Evolutionary conservation across 2,888 invertebrate species (phyloP).

Genomic region (Hybos culiciformis): DNA sequence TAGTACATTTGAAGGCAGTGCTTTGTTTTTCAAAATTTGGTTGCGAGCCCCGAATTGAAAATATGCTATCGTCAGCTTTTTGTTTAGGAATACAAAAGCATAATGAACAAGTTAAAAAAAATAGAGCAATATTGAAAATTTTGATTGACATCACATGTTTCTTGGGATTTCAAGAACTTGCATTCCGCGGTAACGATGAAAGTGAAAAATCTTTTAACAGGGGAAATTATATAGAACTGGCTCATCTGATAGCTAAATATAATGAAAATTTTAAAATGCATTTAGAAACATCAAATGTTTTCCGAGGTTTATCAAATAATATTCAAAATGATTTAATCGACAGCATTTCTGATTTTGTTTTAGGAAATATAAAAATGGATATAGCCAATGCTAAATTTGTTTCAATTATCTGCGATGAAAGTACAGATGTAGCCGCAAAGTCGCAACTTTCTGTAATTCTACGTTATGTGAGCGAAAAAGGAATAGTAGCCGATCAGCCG

Average conservation of each 20-base stretch:
- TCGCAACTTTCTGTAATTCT: constrained; percentile 15
- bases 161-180: constrained; percentile 14
- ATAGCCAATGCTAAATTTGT: constrained; percentile 16
- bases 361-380: constrained; percentile 15
- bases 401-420: constrained; percentile 17
- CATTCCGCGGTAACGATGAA: constrained; percentile 13
- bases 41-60: constrained; percentile 1
- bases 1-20: background rate
- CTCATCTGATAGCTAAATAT: constrained; percentile 15
- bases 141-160: constrained; percentile 14
- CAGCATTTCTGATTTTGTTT: constrained; percentile 12
- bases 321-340: constrained; percentile 21
- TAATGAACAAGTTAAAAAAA: constrained; percentile 17
- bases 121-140: constrained; percentile 15
- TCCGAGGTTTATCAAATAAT: constrained; percentile 16
- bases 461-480: constrained; percentile 11
- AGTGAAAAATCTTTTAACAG: constrained; percentile 13
- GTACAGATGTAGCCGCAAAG: constrained; percentile 11
- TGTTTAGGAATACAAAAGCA: constrained; percentile 6
- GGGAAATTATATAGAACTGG: constrained; percentile 15
- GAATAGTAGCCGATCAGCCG: constrained; percentile 12
- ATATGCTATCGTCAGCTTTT: background rate
- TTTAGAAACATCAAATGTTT: constrained; percentile 17
- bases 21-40: background rate
- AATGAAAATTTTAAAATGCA: constrained; percentile 14